A percentile compares a stretch with the other conserved stretches of the same genome.
These are phyloP conservation scores for Thunnus albacares DNA, from an alignment of 2,797 vertebrate species.

Conservation along the genomic window DNA sequence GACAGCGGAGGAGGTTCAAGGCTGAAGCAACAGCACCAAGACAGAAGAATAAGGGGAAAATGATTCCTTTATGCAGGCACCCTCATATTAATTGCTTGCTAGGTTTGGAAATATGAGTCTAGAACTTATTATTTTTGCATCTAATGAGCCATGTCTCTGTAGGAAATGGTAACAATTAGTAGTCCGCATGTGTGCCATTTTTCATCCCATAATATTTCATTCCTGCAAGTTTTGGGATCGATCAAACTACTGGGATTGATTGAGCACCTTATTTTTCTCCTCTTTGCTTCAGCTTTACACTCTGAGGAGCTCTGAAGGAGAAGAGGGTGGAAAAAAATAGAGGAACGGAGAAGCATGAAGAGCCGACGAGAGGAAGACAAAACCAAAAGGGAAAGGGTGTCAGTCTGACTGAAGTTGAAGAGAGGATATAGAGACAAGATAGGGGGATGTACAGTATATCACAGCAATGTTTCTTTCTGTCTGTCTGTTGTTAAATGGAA, in stretches of 20 bases:
- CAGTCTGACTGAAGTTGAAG: neutral
- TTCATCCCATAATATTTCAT: neutral
- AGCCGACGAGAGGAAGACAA: neutral
- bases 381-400: neutral
- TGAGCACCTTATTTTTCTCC: slow-evolving; percentile 12
- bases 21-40: slow-evolving; percentile 2
- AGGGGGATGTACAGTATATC: slow-evolving; percentile 25
- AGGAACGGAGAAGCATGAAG: neutral
- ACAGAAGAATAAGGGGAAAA: neutral
- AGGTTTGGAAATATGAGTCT: neutral
- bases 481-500: slow-evolving; percentile 21
- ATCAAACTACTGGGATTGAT: slow-evolving; percentile 7
- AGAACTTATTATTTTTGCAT: slow-evolving; percentile 8
- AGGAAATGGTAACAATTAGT: neutral
- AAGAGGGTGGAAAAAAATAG: neutral
- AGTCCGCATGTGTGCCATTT: slow-evolving; percentile 1
- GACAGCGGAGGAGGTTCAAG: slow-evolving; percentile 10
- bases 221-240: neutral
- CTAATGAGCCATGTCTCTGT: neutral
- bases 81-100: neutral
- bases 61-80: neutral
- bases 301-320: slow-evolving; percentile 76
- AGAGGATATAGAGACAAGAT: slow-evolving; percentile 9
- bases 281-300: slow-evolving; percentile 73
- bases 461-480: slow-evolving; percentile 23